phyloP scores from a whole-genome alignment of 2,888 invertebrate genomes.

The Tyria jacobaeae region DNA sequence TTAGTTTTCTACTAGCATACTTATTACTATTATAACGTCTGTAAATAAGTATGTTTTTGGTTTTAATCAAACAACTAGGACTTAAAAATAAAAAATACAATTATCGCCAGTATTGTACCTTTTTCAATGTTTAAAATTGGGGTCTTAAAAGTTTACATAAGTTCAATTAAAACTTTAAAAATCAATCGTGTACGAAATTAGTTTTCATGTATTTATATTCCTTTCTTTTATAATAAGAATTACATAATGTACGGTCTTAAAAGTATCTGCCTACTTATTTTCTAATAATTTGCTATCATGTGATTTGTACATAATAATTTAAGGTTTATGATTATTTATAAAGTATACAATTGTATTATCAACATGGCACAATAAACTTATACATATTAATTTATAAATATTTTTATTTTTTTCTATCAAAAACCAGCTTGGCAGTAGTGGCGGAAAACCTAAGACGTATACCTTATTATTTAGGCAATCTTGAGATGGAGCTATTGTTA shows the following conservation, averaged over 20 bases:
- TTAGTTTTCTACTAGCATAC: too few species aligned
- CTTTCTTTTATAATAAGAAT: neutral
- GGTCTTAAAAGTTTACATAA: neutral
- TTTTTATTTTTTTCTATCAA: slow-evolving; percentile 10
- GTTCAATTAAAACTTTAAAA: neutral
- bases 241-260: neutral
- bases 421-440: too few species aligned
- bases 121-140: neutral
- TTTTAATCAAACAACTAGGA: too few species aligned
- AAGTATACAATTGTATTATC: slow-evolving; percentile 53
- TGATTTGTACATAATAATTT: slow-evolving; percentile 62
- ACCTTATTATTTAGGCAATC: too few species aligned
- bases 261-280: neutral
- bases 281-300: slow-evolving; percentile 44
- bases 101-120: neutral
- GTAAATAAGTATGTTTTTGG: too few species aligned
- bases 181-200: neutral
- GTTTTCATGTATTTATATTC: neutral
- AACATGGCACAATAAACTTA: slow-evolving; percentile 67
- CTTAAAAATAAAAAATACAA: too few species aligned
- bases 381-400: slow-evolving; percentile 47
- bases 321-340: slow-evolving; percentile 43
- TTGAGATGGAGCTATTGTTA: too few species aligned
- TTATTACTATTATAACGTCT: too few species aligned
- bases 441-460: too few species aligned